Percentiles rank a stretch among this genome's conserved stretches.
Conservation (phyloP, 2,888 invertebrate genomes). For the Saturnia pavonia region DNA sequence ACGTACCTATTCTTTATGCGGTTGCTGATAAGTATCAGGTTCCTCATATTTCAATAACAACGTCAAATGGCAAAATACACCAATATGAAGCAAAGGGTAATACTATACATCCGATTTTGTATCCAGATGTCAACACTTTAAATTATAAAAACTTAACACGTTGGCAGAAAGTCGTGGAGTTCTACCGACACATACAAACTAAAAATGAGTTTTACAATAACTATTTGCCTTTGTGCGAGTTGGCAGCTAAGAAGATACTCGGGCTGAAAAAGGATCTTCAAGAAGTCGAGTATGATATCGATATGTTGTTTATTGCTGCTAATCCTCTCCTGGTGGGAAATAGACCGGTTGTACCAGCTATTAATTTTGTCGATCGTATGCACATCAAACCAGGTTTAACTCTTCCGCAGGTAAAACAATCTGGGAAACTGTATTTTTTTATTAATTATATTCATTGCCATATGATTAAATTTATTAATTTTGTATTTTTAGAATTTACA, state of each 20-base stretch:
- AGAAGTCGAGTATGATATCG: slow-evolving; percentile 70
- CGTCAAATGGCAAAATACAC: slow-evolving; percentile 71
- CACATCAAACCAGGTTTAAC: slow-evolving; percentile 61
- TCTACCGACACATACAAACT: slow-evolving; percentile 57
- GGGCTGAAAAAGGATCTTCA: slow-evolving; percentile 57
- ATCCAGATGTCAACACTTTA: slow-evolving; percentile 74
- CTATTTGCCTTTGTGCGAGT: slow-evolving; percentile 60
- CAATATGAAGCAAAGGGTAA: slow-evolving; percentile 78
- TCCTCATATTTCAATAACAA: slow-evolving; percentile 78
- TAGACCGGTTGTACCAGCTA: slow-evolving; percentile 65
- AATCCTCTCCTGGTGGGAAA: slow-evolving; percentile 66
- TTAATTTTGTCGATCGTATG: slow-evolving; percentile 65
- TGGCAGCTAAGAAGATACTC: slow-evolving; percentile 64
- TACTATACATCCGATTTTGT: slow-evolving; percentile 75
- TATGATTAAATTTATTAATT: not conserved
- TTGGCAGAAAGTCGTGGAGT: slow-evolving; percentile 62
- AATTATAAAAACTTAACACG: slow-evolving; percentile 64
- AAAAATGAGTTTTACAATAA: slow-evolving; percentile 64
- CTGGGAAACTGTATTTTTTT: not conserved
- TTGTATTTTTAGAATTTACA: slow-evolving; percentile 58
- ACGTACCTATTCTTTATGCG: slow-evolving; percentile 72
- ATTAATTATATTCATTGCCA: not conserved
- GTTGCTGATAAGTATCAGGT: slow-evolving; percentile 78
- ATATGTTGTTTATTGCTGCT: slow-evolving; percentile 65
- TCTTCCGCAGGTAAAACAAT: slow-evolving; percentile 56